Evolutionary conservation across 2,113 vertebrate genomes (phyloP), one percentile per base, ranked within the genome.

Genomic region (Nansenia antarctica): DNA sequence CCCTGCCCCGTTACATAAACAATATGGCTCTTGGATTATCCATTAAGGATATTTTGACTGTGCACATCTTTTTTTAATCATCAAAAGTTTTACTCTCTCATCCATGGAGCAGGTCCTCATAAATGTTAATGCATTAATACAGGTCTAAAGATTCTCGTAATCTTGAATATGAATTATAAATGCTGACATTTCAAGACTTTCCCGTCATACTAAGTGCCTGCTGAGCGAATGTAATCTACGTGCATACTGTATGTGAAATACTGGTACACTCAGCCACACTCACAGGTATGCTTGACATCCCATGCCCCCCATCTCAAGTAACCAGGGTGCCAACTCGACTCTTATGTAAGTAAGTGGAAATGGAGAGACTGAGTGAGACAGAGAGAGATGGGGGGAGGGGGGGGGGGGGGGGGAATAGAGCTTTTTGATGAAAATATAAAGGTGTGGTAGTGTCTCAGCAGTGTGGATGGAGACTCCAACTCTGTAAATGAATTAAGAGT

Each of bases 401-500:
- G 62, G 30, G 47, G 15, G 34, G 64, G 55, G 11, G 45, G 22
- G 7, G 45, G 22, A 4, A 29, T 20, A 45, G 47, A 49, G 39
- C 29, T 35, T 22, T 31, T 60, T 60, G 8, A 35, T n/a, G 18
- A 27, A 35, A 60, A 47, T 5, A 45, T 9, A 22, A 57, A 53
- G 37, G 52, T 30, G 64, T 27, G 58, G 62, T 24, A 35, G 15
- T 34, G 32, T 20, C 31, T 32, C 31, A n/a, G 9, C 31, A 35
- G 18, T 22, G 18, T 22, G 59, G 39, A 30, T 14, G 63, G 32
- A 67, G 47, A 32, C 39, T 30, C 37, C n/a, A 65, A 29, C 39
- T 49, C 31, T 63, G 26, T 64, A 69, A 73, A 76, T 79, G 73
- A 79, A 82, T 61, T 65, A 37, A 76, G 73, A 70, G 47, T 65